Percentiles rank a stretch among this genome's conserved stretches.
Conservation (phyloP, 2,888 invertebrate genomes). For the Orchesellides sinensis region DNA sequence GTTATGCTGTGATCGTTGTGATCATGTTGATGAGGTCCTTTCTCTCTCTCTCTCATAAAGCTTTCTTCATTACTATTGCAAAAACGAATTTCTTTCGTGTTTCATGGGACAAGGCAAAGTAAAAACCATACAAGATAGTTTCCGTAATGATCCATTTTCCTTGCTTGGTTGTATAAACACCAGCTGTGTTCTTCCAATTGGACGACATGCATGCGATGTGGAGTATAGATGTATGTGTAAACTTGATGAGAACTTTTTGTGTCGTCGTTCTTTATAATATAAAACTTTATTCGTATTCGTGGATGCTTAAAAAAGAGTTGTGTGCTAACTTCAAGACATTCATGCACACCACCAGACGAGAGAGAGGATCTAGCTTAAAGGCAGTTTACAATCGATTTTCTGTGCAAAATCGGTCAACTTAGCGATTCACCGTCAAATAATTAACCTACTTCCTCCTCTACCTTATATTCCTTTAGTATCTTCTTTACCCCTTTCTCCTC, state of each 20-base stretch:
- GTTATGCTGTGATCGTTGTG: constrained; percentile 6
- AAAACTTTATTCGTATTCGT: neutral
- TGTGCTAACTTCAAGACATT: neutral
- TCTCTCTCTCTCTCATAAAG: constrained; percentile 19
- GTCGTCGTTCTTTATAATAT: too few relatives aligned
- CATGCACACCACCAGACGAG: too few relatives aligned
- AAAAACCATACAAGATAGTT: constrained; percentile 15
- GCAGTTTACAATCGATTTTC: constrained; percentile 31
- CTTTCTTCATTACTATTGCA: constrained; percentile 46
- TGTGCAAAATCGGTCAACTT: constrained; percentile 29
- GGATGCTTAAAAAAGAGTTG: neutral
- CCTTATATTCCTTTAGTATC: constrained; percentile 6
- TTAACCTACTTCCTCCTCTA: constrained; percentile 43
- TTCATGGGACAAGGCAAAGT: constrained; percentile 7
- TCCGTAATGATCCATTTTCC: constrained; percentile 15
- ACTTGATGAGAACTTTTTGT: neutral
- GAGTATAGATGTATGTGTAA: neutral
- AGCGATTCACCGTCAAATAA: constrained; percentile 52
- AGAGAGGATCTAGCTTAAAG: neutral
- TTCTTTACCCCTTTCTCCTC: constrained; percentile 8
- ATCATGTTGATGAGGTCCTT: constrained; percentile 38
- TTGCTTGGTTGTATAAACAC: neutral
- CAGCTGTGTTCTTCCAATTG: neutral
- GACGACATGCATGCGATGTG: neutral
- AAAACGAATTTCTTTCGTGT: constrained; percentile 36